Conservation (phyloP, 1,140 invertebrate genomes). For the Drosophila fuyamai region DNA sequence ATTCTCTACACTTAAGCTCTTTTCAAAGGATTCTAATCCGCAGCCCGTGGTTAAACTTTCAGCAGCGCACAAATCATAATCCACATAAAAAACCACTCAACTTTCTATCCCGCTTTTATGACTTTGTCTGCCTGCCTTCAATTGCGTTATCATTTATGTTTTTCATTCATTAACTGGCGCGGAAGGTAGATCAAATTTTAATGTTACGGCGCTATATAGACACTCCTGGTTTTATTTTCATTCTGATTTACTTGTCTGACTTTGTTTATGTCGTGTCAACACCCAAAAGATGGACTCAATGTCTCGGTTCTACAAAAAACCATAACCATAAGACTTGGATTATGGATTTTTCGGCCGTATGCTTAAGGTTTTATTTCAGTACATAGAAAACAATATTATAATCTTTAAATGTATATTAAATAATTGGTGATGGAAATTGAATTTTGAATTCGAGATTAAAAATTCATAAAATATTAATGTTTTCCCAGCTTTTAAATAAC, state of each 20-base stretch:
- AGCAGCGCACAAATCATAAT: conserved; percentile 19
- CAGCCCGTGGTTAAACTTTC: not conserved
- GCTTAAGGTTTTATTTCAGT: conserved; percentile 60
- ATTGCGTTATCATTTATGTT: conserved; percentile 1
- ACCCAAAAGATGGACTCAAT: conserved; percentile 33
- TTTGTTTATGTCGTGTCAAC: conserved; percentile 39
- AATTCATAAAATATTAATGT: no score
- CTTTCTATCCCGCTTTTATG: conserved; percentile 16
- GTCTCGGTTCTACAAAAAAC: not conserved
- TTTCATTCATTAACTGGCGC: not conserved
- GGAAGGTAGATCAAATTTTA: not conserved
- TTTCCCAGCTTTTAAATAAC: no score
- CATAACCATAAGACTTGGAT: conserved; percentile 14
- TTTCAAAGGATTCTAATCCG: conserved; percentile 26
- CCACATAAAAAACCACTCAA: conserved; percentile 14
- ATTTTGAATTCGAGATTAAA: no score
- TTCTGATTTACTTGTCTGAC: conserved; percentile 2
- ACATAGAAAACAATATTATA: not conserved
- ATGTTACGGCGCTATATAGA: conserved; percentile 23
- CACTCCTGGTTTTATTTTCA: conserved; percentile 23
- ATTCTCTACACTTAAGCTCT: conserved; percentile 11
- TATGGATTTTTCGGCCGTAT: conserved; percentile 29
- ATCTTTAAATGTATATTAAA: no score
- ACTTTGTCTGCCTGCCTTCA: conserved; percentile 9
- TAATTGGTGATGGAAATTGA: no score